Conservation (phyloP, 1,140 invertebrate genomes). For the Rhopalosiphum padi region DNA sequence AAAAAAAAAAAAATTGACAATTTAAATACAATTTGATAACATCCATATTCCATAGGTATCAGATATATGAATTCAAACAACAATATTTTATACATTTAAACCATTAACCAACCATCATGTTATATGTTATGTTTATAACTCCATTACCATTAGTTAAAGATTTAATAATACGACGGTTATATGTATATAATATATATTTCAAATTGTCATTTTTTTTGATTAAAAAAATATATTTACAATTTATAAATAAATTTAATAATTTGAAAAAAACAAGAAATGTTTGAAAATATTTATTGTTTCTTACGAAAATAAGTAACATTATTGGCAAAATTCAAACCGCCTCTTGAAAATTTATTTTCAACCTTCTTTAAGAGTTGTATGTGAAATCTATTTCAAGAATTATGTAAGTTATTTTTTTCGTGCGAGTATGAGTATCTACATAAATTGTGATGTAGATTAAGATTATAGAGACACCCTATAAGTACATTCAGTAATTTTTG, state of each 20-base stretch:
- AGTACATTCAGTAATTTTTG: not conserved
- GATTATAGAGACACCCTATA: not conserved
- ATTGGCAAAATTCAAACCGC: not conserved
- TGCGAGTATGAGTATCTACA: too few species aligned
- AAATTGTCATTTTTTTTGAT: too few species aligned
- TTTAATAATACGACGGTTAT: too few species aligned
- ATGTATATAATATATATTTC: too few species aligned
- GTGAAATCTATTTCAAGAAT: not conserved
- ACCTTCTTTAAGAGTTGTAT: not conserved
- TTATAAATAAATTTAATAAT: not conserved
- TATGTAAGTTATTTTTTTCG: not conserved
- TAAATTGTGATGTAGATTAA: not conserved
- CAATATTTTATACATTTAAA: too few species aligned
- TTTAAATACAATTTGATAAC: too few species aligned
- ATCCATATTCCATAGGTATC: too few species aligned
- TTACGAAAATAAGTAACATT: not conserved
- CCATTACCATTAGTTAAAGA: too few species aligned
- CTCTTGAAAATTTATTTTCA: not conserved
- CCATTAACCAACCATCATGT: too few species aligned
- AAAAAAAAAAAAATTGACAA: not conserved
- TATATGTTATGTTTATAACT: too few species aligned
- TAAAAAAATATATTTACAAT: too few species aligned
- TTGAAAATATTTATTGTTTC: not conserved
- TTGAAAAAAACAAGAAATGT: not conserved
- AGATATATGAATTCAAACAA: too few species aligned